A percentile compares a stretch with the other conserved stretches of the same genome.
Conservation (phyloP, 2,797 vertebrate species). For the Capromys pilorides region DNA sequence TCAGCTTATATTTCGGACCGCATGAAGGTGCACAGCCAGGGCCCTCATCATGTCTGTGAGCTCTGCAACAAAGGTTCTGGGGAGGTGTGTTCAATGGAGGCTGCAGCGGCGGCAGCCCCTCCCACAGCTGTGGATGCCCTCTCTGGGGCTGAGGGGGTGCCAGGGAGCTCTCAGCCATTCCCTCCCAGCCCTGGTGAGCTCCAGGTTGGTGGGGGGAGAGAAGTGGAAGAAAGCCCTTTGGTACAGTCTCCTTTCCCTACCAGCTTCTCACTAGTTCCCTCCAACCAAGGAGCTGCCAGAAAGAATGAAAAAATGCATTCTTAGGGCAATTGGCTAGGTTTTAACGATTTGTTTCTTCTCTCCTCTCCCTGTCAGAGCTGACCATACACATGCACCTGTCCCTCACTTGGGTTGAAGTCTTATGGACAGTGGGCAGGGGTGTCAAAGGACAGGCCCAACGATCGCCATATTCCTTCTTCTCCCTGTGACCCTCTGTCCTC, state of each 20-base stretch:
- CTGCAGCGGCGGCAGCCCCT: slow-evolving; percentile 74
- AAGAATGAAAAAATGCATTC: slow-evolving; percentile 70
- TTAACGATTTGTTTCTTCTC: slow-evolving; percentile 79
- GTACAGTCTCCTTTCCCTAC: slow-evolving; percentile 52
- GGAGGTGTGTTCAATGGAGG: slow-evolving; percentile 84
- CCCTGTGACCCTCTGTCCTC: slow-evolving; percentile 57
- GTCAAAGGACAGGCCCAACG: slow-evolving; percentile 70
- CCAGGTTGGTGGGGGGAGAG: no score
- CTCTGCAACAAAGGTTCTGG: slow-evolving; percentile 93
- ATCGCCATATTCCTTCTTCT: slow-evolving; percentile 63
- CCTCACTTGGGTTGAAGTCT: slow-evolving; percentile 73
- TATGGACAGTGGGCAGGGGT: slow-evolving; percentile 74
- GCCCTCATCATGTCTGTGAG: slow-evolving; percentile 94
- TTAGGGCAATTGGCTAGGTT: slow-evolving; percentile 80
- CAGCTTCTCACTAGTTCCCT: slow-evolving; percentile 66
- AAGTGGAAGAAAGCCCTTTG: slow-evolving; percentile 59
- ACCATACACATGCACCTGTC: slow-evolving; percentile 71
- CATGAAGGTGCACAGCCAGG: slow-evolving; percentile 97
- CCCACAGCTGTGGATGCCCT: slow-evolving; percentile 82
- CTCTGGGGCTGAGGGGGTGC: slow-evolving; percentile 80
- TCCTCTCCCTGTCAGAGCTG: slow-evolving; percentile 66
- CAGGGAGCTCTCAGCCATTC: slow-evolving; percentile 84
- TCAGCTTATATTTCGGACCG: slow-evolving; percentile 96
- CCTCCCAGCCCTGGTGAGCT: slow-evolving; percentile 86
- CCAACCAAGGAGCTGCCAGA: slow-evolving; percentile 72